Evolutionary conservation across 2,888 invertebrate species (phyloP).

Genomic region (Eupithecia subfuscata): DNA sequence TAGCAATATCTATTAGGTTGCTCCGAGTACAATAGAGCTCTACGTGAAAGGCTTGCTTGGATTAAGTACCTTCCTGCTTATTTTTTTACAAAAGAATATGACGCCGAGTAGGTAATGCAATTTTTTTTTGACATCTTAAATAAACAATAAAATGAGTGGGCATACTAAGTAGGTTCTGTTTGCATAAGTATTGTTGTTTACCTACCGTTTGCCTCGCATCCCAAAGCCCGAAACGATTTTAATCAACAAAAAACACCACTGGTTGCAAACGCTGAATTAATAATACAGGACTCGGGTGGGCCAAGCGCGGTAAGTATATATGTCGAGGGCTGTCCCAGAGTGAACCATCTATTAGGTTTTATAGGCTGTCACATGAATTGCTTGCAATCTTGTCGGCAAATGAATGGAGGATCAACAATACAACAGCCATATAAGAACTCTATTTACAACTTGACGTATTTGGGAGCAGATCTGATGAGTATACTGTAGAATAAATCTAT

Average conservation of each 20-base stretch:
- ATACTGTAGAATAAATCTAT: not conserved
- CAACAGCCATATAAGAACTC: not conserved
- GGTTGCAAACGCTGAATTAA: constrained; percentile 27
- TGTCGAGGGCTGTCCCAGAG: constrained; percentile 16
- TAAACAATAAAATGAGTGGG: not conserved
- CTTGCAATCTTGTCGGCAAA: constrained; percentile 6
- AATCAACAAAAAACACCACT: constrained; percentile 37
- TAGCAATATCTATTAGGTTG: constrained; percentile 7
- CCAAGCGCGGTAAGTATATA: not conserved
- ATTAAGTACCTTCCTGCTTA: not conserved
- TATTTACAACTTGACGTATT: not conserved
- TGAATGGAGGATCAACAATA: not conserved
- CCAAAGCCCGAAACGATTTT: constrained; percentile 32
- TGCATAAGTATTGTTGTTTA: not conserved
- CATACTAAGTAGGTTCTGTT: not conserved
- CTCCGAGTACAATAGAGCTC: constrained; percentile 3
- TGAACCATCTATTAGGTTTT: constrained; percentile 12
- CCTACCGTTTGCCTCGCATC: constrained; percentile 14
- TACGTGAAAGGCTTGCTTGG: not conserved
- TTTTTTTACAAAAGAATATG: not conserved
- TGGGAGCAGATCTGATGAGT: not conserved
- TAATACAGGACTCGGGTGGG: constrained; percentile 20
- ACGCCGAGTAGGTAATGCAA: not conserved
- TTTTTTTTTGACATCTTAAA: not conserved
- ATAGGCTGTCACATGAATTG: constrained; percentile 12